phyloP scores from a whole-genome alignment of 2,113 vertebrate genomes.

The Pavo muticus region DNA sequence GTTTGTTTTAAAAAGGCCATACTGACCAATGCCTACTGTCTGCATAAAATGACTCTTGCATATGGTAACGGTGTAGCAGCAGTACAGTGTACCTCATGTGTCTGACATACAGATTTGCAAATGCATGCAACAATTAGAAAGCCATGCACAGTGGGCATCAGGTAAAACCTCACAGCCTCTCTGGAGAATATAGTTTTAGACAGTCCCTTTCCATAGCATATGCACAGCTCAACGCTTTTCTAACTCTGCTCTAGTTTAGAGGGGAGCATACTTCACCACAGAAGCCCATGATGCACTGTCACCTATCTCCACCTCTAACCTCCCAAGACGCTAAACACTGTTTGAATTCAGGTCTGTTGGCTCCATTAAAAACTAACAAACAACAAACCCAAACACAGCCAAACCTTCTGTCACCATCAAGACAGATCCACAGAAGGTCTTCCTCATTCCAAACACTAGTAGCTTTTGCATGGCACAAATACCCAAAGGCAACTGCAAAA shows the following conservation, averaged over 20 bases:
- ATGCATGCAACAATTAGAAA: neutral
- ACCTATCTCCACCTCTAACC: neutral
- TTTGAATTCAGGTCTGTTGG: neutral
- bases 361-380: neutral
- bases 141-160: neutral
- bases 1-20: constrained; percentile 18
- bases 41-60: neutral
- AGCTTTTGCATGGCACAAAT: neutral
- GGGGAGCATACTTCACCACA: neutral
- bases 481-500: neutral
- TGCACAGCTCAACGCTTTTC: neutral
- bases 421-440: neutral
- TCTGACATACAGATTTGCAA: constrained; percentile 48
- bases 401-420: neutral
- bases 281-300: neutral
- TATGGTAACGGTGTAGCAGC: neutral
- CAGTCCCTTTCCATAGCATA: neutral
- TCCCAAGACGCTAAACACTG: neutral
- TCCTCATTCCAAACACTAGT: neutral
- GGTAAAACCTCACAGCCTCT: neutral
- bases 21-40: neutral
- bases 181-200: neutral
- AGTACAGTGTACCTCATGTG: neutral
- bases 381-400: neutral
- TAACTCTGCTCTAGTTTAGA: neutral